These are phyloP conservation scores for Monochamus alternatus DNA, from an alignment of 2,888 invertebrate genomes.

Conservation along the genomic window DNA sequence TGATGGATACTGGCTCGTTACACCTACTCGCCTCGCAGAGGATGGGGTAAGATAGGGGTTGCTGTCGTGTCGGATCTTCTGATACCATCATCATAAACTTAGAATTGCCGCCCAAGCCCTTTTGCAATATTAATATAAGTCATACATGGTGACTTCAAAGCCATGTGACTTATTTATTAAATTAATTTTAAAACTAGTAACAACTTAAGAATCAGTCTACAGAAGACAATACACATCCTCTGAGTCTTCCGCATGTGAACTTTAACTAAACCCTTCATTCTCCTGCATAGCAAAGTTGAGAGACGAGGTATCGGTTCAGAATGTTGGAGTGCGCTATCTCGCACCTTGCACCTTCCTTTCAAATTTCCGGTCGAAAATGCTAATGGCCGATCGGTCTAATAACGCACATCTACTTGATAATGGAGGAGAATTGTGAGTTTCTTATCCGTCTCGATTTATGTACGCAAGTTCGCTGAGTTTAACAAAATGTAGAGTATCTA, in stretches of 20 bases:
- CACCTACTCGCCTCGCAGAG: conserved; percentile 26
- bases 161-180: no score
- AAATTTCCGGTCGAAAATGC: conserved; percentile 65
- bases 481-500: no score
- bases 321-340: conserved; percentile 52
- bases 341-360: conserved; percentile 63
- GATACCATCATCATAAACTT: no score
- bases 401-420: conserved; percentile 54
- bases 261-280: conserved; percentile 36
- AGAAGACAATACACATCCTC: not conserved
- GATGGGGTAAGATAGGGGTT: conserved; percentile 5
- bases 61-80: no score
- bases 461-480: conserved; percentile 15
- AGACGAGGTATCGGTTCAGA: not conserved
- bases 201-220: no score
- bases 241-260: conserved; percentile 36
- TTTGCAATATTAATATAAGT: no score
- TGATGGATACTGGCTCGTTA: conserved; percentile 55
- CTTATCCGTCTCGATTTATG: conserved; percentile 11
- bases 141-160: no score
- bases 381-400: conserved; percentile 64
- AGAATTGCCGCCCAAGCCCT: no score
- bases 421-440: conserved; percentile 28
- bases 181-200: no score
- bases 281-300: not conserved